Percentiles rank a stretch among this genome's conserved stretches.
phyloP scores from a whole-genome alignment of 1,140 invertebrate species.

The Drosophila kanapiae region DNA sequence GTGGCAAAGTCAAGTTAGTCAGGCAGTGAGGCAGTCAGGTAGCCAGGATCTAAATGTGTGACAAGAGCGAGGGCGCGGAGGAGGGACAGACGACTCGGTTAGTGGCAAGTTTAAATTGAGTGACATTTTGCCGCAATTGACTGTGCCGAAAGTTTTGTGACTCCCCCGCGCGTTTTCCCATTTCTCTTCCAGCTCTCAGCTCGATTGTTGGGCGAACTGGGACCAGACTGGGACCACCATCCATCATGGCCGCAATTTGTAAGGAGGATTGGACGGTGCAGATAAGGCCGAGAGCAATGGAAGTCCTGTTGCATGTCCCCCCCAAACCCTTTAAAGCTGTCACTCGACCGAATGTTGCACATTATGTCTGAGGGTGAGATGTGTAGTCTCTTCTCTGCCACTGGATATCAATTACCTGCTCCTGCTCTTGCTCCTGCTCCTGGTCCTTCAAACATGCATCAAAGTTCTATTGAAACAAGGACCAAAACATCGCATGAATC shows the following conservation, averaged over 20 bases:
- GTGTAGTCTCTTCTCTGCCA: conserved; percentile 3
- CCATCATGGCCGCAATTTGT: conserved; percentile 54
- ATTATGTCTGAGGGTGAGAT: conserved; percentile 6
- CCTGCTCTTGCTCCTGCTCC: background rate
- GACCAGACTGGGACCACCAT: conserved; percentile 35
- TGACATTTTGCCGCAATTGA: conserved; percentile 79
- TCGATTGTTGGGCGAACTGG: conserved; percentile 15
- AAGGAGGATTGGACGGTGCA: conserved; percentile 30
- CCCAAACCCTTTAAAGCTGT: conserved; percentile 8
- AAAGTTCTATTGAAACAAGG: conserved; percentile 17
- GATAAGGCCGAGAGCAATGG: conserved; percentile 12
- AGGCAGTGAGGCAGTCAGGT: conserved; percentile 10
- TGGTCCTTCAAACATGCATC: background rate
- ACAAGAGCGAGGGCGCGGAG: background rate
- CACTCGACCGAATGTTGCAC: conserved; percentile 37
- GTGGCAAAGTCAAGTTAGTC: conserved; percentile 1
- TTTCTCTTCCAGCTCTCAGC: background rate
- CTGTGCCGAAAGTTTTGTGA: conserved; percentile 63
- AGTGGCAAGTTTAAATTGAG: conserved; percentile 74
- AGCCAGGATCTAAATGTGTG: conserved; percentile 33
- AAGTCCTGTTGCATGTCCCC: conserved; percentile 42
- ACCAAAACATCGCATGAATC: conserved; percentile 6
- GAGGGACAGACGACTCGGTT: conserved; percentile 38
- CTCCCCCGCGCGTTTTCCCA: conserved; percentile 17
- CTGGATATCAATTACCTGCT: conserved; percentile 37